Percentiles rank a stretch among this genome's conserved stretches.
These are phyloP conservation scores for Archips crataeganus DNA, from an alignment of 2,888 invertebrate genomes.

Conservation along the genomic window DNA sequence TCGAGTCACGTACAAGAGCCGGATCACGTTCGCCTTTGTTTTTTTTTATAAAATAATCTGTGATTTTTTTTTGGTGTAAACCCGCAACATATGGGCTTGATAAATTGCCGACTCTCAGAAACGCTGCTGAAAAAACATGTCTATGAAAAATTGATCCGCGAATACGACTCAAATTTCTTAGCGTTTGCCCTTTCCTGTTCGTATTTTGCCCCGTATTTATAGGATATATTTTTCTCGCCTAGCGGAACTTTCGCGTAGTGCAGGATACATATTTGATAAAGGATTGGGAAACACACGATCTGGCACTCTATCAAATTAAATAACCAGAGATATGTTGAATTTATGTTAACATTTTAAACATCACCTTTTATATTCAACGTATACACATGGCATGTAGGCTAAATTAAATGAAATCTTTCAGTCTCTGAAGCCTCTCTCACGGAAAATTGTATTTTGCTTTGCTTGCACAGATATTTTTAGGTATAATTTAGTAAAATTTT, in stretches of 20 bases:
- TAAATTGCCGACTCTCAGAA: slow-evolving; percentile 61
- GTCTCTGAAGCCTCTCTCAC: not conserved
- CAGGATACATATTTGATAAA: slow-evolving; percentile 21
- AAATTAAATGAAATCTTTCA: not conserved
- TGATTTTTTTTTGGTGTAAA: slow-evolving; percentile 59
- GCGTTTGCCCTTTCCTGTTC: slow-evolving; percentile 46
- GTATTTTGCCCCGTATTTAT: slow-evolving; percentile 11
- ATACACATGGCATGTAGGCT: not conserved
- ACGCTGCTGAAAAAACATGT: slow-evolving; percentile 43
- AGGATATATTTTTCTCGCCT: slow-evolving; percentile 10
- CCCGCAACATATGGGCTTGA: slow-evolving; percentile 70
- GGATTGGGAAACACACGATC: slow-evolving; percentile 8
- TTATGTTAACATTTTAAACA: not conserved
- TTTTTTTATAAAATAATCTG: slow-evolving; percentile 70
- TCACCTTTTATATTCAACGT: not conserved
- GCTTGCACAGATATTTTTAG: too few relatives aligned
- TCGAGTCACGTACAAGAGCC: slow-evolving; percentile 64
- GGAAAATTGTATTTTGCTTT: too few relatives aligned
- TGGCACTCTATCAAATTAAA: slow-evolving; percentile 21
- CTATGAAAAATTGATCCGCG: slow-evolving; percentile 69
- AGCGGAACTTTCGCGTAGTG: slow-evolving; percentile 2
- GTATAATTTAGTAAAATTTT: too few relatives aligned
- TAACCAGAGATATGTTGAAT: not conserved
- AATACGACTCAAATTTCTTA: slow-evolving; percentile 53
- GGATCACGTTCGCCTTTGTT: slow-evolving; percentile 70